phyloP scores from a whole-genome alignment of 1,140 invertebrate species.

The Apolygus lucorum region DNA sequence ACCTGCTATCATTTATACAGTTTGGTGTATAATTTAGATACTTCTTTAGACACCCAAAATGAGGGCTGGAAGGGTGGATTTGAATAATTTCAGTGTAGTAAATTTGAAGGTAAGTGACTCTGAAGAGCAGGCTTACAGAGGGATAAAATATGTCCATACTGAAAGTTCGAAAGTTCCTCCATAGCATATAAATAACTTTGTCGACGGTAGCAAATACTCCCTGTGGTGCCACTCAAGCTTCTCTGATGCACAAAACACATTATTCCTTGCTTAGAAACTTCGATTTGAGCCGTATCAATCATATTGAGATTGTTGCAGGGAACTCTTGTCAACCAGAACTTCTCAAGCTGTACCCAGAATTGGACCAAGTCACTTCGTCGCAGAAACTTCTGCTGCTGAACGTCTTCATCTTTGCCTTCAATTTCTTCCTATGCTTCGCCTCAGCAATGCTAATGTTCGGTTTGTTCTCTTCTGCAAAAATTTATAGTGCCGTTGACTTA shows the following conservation, averaged over 20 bases:
- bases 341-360: not conserved
- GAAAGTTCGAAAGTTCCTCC: not conserved
- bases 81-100: too few relatives aligned
- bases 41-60: too few relatives aligned
- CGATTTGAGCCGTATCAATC: too few relatives aligned
- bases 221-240: not conserved
- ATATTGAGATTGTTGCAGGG: not conserved
- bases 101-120: too few relatives aligned
- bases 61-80: too few relatives aligned
- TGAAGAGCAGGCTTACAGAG: not conserved
- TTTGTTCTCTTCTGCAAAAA: not conserved
- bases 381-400: not conserved
- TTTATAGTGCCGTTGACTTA: too few relatives aligned
- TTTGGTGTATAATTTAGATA: too few relatives aligned
- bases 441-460: slow-evolving; percentile 4
- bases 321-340: slow-evolving; percentile 2
- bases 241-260: too few relatives aligned
- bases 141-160: not conserved
- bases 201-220: not conserved
- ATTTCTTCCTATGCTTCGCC: slow-evolving; percentile 3
- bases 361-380: not conserved
- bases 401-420: slow-evolving; percentile 3
- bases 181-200: not conserved
- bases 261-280: too few relatives aligned
- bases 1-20: too few relatives aligned